These are phyloP conservation scores for Urocyon cinereoargenteus DNA, from an alignment of 2,797 vertebrate species.

Conservation along the genomic window DNA sequence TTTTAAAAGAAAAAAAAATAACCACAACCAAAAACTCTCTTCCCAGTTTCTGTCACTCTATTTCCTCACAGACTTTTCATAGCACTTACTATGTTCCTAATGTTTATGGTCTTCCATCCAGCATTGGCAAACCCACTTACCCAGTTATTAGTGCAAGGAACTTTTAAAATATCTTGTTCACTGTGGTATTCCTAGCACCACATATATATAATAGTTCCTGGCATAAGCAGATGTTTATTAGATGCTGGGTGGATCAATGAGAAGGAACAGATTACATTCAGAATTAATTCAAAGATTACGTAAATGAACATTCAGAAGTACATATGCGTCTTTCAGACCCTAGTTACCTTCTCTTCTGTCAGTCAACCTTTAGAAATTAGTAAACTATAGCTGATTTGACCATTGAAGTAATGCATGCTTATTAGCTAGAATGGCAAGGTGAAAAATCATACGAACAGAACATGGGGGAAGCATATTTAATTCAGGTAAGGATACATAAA, in stretches of 20 bases:
- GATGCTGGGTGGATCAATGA: slow-evolving; percentile 2
- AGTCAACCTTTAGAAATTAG: slow-evolving; percentile 2
- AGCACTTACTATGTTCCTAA: background rate
- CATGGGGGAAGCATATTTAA: background rate
- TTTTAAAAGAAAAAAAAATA: background rate
- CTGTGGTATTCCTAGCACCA: background rate
- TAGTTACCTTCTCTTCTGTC: background rate
- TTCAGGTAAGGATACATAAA: background rate
- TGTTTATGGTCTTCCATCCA: background rate
- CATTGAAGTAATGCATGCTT: background rate
- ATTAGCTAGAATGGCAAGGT: background rate
- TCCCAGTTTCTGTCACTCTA: background rate
- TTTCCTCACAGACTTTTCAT: background rate
- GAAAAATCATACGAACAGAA: slow-evolving; percentile 37
- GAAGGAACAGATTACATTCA: slow-evolving; percentile 42
- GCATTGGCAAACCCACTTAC: background rate
- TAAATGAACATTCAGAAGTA: slow-evolving; percentile 7
- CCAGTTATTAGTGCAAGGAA: background rate
- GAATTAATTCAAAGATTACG: slow-evolving; percentile 13
- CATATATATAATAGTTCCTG: background rate
- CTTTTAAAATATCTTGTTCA: slow-evolving; percentile 12
- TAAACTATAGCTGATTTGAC: background rate
- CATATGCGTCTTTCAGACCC: background rate
- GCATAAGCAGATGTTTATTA: slow-evolving; percentile 1
- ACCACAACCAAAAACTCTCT: background rate